phyloP scores from a whole-genome alignment of 1,140 invertebrate genomes.

The Sycophaga agraensis region DNA sequence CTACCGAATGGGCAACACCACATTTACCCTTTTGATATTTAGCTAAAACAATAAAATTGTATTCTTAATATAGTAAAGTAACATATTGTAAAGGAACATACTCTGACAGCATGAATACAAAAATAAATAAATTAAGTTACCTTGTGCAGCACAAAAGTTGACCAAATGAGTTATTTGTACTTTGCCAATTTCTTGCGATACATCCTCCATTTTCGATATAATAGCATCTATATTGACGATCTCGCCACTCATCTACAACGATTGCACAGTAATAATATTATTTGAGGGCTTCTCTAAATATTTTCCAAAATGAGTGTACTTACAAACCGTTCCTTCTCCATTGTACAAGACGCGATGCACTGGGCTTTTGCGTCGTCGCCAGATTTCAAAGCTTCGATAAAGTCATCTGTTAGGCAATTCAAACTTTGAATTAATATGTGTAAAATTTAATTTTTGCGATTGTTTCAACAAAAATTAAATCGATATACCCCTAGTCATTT shows the following conservation, averaged over 20 bases:
- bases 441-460: too few species aligned
- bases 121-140: too few species aligned
- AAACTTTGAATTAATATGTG: too few species aligned
- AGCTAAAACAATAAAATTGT: not conserved
- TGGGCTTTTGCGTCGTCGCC: conserved; percentile 2
- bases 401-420: conserved; percentile 6
- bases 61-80: too few species aligned
- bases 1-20: conserved; percentile 14
- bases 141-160: not conserved
- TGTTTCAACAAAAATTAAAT: too few species aligned
- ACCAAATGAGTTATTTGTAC: conserved; percentile 11
- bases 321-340: conserved; percentile 25
- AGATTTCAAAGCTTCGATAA: conserved; percentile 13
- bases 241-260: conserved; percentile 9
- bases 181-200: conserved; percentile 22
- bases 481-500: conserved; percentile 15
- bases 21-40: conserved; percentile 4
- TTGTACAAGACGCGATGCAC: conserved; percentile 20
- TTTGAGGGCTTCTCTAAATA: not conserved
- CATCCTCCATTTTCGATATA: conserved; percentile 22
- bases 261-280: not conserved
- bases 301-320: not conserved
- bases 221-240: conserved; percentile 12
- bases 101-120: too few species aligned
- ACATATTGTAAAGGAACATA: too few species aligned